A percentile compares a stretch with the other conserved stretches of the same genome.
Evolutionary conservation across 1,140 invertebrate species (phyloP).

Genomic region (Propsilocerus akamusi): DNA sequence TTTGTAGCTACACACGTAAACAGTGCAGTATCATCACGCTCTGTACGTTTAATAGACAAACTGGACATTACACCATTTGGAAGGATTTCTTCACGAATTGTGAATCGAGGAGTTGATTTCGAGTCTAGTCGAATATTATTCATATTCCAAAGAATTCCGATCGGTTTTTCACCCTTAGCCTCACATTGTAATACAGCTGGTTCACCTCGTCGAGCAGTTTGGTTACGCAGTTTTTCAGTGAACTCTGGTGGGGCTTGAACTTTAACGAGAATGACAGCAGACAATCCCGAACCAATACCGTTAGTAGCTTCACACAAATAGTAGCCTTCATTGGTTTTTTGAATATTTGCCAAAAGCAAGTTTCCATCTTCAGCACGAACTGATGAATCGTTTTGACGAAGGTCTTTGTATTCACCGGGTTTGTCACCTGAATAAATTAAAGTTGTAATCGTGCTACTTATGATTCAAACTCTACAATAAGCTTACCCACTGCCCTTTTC

Average conservation of each 20-base stretch:
- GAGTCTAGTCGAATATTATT: constrained; percentile 80
- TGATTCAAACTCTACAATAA: background rate
- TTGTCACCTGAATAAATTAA: constrained; percentile 42
- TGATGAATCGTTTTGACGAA: constrained; percentile 72
- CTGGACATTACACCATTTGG: constrained; percentile 73
- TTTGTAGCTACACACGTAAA: constrained; percentile 92
- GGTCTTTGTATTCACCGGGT: constrained; percentile 80
- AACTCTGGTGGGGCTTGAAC: constrained; percentile 91
- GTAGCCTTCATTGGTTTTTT: constrained; percentile 84
- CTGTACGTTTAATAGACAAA: constrained; percentile 73
- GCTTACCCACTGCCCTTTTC: constrained; percentile 82
- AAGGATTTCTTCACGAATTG: constrained; percentile 76
- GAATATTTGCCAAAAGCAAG: constrained; percentile 69
- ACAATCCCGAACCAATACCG: constrained; percentile 82
- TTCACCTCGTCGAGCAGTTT: constrained; percentile 74
- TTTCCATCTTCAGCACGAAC: constrained; percentile 84
- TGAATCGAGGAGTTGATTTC: constrained; percentile 72
- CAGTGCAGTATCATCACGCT: constrained; percentile 75
- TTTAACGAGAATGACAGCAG: constrained; percentile 79
- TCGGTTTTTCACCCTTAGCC: constrained; percentile 91
- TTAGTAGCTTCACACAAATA: constrained; percentile 93
- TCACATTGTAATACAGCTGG: constrained; percentile 85
- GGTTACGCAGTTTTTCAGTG: constrained; percentile 77
- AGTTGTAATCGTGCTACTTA: background rate
- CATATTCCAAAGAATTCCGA: constrained; percentile 91